Percentiles rank a stretch among this genome's conserved stretches.
phyloP scores from a whole-genome alignment of 1,140 invertebrate genomes.

The Daktulosphaira vitifoliae region DNA sequence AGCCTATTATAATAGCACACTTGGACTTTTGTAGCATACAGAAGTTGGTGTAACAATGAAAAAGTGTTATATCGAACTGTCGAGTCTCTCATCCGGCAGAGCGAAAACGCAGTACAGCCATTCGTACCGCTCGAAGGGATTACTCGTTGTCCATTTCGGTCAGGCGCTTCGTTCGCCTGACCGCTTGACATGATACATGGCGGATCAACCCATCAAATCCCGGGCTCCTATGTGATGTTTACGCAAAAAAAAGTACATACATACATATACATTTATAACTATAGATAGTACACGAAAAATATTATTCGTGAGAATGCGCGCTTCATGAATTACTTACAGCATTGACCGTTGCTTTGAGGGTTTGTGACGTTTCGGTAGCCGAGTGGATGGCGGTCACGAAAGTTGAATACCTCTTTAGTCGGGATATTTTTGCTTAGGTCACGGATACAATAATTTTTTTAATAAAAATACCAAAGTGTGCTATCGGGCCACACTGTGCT shows the following conservation, averaged over 20 bases:
- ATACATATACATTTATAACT: neutral
- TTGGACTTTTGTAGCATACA: too few relatives aligned
- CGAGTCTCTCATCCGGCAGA: neutral
- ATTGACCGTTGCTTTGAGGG: too few relatives aligned
- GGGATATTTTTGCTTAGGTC: too few relatives aligned
- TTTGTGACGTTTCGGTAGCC: too few relatives aligned
- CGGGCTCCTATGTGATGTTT: neutral
- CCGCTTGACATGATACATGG: conserved; percentile 27
- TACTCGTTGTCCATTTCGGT: conserved; percentile 19
- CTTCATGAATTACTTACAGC: neutral
- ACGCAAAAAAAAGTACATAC: neutral
- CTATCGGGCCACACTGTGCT: too few relatives aligned
- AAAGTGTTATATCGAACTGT: conserved; percentile 22
- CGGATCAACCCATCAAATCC: conserved; percentile 31
- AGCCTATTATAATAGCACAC: too few relatives aligned
- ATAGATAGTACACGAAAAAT: neutral
- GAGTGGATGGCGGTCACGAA: too few relatives aligned
- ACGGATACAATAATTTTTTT: too few relatives aligned
- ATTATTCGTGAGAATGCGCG: too few relatives aligned
- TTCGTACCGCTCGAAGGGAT: neutral
- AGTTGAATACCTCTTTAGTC: too few relatives aligned
- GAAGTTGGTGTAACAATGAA: neutral
- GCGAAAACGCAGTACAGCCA: neutral
- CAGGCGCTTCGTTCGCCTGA: conserved; percentile 3
- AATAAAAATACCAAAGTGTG: too few relatives aligned